phyloP scores from a whole-genome alignment of 2,888 invertebrate genomes.

The Beris chalybata region DNA sequence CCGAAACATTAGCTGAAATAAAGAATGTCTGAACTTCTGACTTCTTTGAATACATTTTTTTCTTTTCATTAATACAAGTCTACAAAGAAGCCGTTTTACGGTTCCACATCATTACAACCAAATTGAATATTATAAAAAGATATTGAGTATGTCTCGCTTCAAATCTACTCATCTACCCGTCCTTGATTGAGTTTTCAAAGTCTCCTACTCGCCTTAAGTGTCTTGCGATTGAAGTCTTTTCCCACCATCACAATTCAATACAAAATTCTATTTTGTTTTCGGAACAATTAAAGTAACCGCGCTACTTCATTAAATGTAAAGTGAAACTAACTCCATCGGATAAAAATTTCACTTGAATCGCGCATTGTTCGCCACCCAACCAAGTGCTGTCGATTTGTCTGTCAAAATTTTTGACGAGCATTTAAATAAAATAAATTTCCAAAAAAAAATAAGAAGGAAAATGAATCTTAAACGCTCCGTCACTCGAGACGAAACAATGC shows the following conservation, averaged over 20 bases:
- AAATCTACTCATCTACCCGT: too few relatives aligned
- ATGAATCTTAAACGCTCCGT: slow-evolving; percentile 1
- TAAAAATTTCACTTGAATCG: slow-evolving; percentile 20
- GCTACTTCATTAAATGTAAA: slow-evolving; percentile 17
- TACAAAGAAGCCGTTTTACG: too few relatives aligned
- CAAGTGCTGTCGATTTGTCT: slow-evolving; percentile 26
- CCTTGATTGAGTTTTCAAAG: too few relatives aligned
- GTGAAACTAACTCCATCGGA: background rate
- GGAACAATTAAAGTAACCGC: slow-evolving; percentile 19
- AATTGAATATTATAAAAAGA: too few relatives aligned
- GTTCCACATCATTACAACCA: too few relatives aligned
- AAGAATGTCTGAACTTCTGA: too few relatives aligned
- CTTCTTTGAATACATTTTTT: too few relatives aligned
- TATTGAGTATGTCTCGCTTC: too few relatives aligned
- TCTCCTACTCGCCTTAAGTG: too few relatives aligned
- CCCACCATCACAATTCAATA: slow-evolving; percentile 10
- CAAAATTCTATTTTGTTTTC: slow-evolving; percentile 9
- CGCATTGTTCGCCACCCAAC: background rate
- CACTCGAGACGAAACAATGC: slow-evolving; percentile 15
- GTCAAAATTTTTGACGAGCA: slow-evolving; percentile 28
- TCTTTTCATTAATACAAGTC: too few relatives aligned
- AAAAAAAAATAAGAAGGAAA: background rate
- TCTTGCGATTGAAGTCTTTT: background rate
- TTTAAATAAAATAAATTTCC: slow-evolving; percentile 16
- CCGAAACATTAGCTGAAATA: too few relatives aligned